Evolutionary conservation across 1,140 invertebrate species (phyloP).

Genomic region (Drosophila littoralis): DNA sequence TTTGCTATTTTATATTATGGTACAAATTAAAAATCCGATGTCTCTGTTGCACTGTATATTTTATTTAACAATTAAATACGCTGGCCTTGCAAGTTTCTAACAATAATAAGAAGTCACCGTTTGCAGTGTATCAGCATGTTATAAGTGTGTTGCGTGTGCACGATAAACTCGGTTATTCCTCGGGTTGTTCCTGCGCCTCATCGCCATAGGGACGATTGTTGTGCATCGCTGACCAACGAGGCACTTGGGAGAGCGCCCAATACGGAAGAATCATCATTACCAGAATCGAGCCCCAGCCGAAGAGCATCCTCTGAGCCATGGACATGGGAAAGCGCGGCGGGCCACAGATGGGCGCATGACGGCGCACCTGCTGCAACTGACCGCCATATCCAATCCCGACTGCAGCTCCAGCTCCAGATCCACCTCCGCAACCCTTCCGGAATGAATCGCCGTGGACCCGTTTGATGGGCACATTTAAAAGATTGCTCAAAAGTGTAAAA

Average conservation of each 20-base stretch:
- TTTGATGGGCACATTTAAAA: slow-evolving; percentile 20
- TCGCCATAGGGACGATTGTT: slow-evolving; percentile 31
- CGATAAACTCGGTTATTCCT: neutral
- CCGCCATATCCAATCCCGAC: neutral
- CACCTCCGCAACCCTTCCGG: neutral
- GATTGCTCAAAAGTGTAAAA: slow-evolving; percentile 26
- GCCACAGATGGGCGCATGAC: slow-evolving; percentile 45
- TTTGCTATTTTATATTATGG: too few species aligned
- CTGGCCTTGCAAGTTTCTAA: slow-evolving; percentile 8
- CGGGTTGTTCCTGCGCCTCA: slow-evolving; percentile 5
- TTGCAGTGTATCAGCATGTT: slow-evolving; percentile 21
- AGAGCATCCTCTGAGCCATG: slow-evolving; percentile 31
- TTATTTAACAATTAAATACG: neutral
- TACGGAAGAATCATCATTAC: slow-evolving; percentile 65
- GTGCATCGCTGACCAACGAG: slow-evolving; percentile 54
- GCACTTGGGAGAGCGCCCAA: slow-evolving; percentile 48
- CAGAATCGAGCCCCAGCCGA: slow-evolving; percentile 36
- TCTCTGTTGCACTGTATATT: too few species aligned
- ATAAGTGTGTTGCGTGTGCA: neutral
- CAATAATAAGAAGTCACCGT: slow-evolving; percentile 65
- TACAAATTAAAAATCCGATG: too few species aligned
- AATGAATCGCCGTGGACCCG: neutral
- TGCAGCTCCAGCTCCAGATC: too few species aligned
- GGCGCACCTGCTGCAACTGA: slow-evolving; percentile 46
- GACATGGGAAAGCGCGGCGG: slow-evolving; percentile 60